Base-by-base conservation (phyloP, 2,888 invertebrate species). In the Pharmacophagus antenor region DNA sequence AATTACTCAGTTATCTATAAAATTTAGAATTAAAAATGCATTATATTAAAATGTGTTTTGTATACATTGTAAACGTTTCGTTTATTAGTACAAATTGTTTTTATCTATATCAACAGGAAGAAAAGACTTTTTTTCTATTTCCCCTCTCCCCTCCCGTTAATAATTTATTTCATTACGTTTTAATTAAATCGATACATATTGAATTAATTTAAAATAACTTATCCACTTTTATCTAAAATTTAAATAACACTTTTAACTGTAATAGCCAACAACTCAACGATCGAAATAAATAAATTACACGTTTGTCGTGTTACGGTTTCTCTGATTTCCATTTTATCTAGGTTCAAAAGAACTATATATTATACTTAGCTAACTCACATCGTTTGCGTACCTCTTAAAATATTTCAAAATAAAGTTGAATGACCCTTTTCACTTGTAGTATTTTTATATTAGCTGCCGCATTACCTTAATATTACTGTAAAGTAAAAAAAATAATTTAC, bases 341-440 rank as follows among this genome's bases (percentile, higher is more conserved):
- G 70, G 83, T 83, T 84, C 83, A 84, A 83, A 76, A 80, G 67
- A 79, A 82, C 82, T 77, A 84, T 84, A 78, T 70, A 74, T 80
- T 80, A 76, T 70, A 73, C 71, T 69, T 69, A 70, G 69, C 18
- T 6, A n/a, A n/a, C 37, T 18, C 1, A 66, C 70, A 67, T 69
- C 63, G 63, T 60, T 56, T 61, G 63, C 51, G 51, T 52, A 42
- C 25, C 52, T 51, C 18, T 55, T 50, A 23, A 48, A 37, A 31
- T 25, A 37, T 31, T 23, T 25, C 37, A 52, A 46, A 54, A 54
- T 31, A 10, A 44, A 49, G 54, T 60, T 18, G 17, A 42, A 54
- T 58, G 58, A 41, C 53, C 58, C 31, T 15, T 37, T 37, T 15
- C n/a, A 37, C n/a, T 37, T 15, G 37, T n/a, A 37, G 15, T 2